phyloP scores from a whole-genome alignment of 2,888 invertebrate genomes.

The Dryomyza anilis region DNA sequence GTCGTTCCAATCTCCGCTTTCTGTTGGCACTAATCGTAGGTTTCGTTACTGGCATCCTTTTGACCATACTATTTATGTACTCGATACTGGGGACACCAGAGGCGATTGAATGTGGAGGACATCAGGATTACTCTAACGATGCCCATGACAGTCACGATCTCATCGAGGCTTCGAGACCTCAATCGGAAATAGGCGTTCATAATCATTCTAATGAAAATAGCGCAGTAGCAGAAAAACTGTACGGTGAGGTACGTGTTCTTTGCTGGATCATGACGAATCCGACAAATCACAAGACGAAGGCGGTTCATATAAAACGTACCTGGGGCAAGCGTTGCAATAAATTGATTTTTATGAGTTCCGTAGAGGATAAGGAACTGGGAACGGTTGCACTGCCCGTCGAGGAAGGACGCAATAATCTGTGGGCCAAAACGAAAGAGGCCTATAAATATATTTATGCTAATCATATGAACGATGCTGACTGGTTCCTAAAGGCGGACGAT shows the following conservation, averaged over 20 bases:
- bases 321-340: constrained; percentile 94
- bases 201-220: constrained; percentile 69
- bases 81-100: constrained; percentile 50
- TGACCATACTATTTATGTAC: constrained; percentile 57
- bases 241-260: constrained; percentile 80
- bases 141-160: constrained; percentile 61
- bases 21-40: constrained; percentile 57
- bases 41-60: constrained; percentile 57
- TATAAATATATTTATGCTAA: constrained; percentile 86
- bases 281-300: constrained; percentile 84
- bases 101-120: constrained; percentile 50
- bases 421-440: constrained; percentile 97
- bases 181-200: constrained; percentile 58
- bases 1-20: constrained; percentile 56
- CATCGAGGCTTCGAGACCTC: constrained; percentile 60
- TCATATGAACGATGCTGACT: constrained; percentile 85
- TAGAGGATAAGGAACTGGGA: constrained; percentile 74
- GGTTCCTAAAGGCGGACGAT: constrained; percentile 98
- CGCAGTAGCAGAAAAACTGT: constrained; percentile 72
- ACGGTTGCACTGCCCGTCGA: constrained; percentile 80
- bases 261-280: constrained; percentile 99
- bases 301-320: constrained; percentile 90
- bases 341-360: constrained; percentile 84
- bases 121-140: constrained; percentile 58
- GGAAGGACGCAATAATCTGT: constrained; percentile 89